These are phyloP conservation scores for Mastacembelus armatus DNA, from an alignment of 2,797 vertebrate species.

Conservation along the genomic window DNA sequence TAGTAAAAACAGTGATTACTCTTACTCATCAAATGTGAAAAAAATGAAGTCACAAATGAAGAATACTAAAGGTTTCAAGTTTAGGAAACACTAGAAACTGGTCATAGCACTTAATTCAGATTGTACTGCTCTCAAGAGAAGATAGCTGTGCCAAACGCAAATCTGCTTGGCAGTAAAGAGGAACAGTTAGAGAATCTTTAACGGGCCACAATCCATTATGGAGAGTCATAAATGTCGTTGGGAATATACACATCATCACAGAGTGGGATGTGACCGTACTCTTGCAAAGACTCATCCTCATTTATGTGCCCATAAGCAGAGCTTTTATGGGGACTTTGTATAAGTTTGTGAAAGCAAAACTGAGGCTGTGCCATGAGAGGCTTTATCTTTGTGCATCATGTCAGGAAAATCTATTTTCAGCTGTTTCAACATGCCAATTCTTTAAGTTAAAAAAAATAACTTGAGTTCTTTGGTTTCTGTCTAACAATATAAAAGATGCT, in stretches of 20 bases:
- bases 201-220: slow-evolving; percentile 76
- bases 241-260: slow-evolving; percentile 73
- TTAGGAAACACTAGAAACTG: slow-evolving; percentile 61
- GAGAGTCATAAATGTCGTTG: slow-evolving; percentile 75
- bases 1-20: slow-evolving; percentile 24
- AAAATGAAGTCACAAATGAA: slow-evolving; percentile 62
- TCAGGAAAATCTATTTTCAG: slow-evolving; percentile 3
- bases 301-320: slow-evolving; percentile 65
- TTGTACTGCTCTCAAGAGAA: slow-evolving; percentile 65
- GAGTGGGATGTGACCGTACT: slow-evolving; percentile 62
- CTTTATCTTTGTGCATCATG: slow-evolving; percentile 29
- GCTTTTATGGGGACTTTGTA: slow-evolving; percentile 69
- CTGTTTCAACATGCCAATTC: not conserved
- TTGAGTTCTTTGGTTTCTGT: slow-evolving; percentile 39
- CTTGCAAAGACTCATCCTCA: slow-evolving; percentile 63
- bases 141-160: slow-evolving; percentile 66
- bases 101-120: slow-evolving; percentile 76
- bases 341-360: slow-evolving; percentile 63
- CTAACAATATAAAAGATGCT: slow-evolving; percentile 6
- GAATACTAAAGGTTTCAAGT: slow-evolving; percentile 53
- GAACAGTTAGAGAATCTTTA: slow-evolving; percentile 76
- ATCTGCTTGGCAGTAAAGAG: slow-evolving; percentile 73
- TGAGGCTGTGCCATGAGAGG: slow-evolving; percentile 17
- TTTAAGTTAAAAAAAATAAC: slow-evolving; percentile 20
- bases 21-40: slow-evolving; percentile 63